A percentile compares a stretch with the other conserved stretches of the same genome.
These are phyloP conservation scores for Noctua comes DNA, from an alignment of 2,888 invertebrate species.

Conservation along the genomic window DNA sequence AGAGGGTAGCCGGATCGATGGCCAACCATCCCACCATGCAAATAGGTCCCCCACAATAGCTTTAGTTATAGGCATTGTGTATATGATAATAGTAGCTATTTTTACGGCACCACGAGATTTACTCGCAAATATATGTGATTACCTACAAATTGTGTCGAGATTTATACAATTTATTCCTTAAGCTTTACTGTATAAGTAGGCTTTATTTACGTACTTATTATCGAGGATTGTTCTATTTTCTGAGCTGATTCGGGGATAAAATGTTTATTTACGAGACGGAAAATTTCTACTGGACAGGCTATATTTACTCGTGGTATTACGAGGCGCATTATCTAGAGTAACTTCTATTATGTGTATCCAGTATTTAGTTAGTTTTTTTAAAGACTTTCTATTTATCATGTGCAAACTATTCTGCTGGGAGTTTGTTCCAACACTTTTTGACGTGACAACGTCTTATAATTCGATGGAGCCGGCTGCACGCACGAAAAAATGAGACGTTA, in stretches of 20 bases:
- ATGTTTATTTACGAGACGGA: neutral
- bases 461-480: too few relatives aligned
- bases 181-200: conserved; percentile 12
- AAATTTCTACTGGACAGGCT: neutral
- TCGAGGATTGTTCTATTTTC: conserved; percentile 1
- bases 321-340: neutral
- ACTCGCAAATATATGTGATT: conserved; percentile 48
- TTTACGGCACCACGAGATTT: conserved; percentile 51
- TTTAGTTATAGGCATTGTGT: conserved; percentile 53
- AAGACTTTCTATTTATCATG: neutral
- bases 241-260: neutral
- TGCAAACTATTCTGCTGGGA: neutral
- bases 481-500: too few relatives aligned
- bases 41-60: conserved; percentile 61
- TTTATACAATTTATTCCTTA: conserved; percentile 42
- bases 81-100: conserved; percentile 56
- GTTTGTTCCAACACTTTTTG: too few relatives aligned
- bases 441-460: too few relatives aligned
- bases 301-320: neutral
- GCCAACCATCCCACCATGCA: conserved; percentile 58
- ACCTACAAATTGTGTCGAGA: conserved; percentile 45
- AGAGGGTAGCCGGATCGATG: conserved; percentile 58
- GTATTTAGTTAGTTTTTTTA: neutral
- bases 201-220: conserved; percentile 18
- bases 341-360: neutral